Evolutionary conservation across 2,113 vertebrate species (phyloP).

Genomic region (Malaclemys terrapin): DNA sequence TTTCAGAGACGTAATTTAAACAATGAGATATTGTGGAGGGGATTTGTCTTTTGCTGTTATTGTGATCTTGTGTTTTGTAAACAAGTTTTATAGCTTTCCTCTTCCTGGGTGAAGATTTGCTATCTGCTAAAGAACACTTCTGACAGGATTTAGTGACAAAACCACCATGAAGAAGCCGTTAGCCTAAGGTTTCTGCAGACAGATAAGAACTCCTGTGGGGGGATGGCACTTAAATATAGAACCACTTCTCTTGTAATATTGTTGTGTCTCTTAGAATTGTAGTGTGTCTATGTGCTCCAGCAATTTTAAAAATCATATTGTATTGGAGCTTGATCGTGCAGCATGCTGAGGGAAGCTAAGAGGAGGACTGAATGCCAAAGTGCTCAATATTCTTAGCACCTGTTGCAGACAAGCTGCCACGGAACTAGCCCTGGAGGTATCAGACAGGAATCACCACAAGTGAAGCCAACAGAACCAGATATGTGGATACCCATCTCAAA

Average conservation of each 20-base stretch:
- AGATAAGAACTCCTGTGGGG: neutral
- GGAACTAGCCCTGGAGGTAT: neutral
- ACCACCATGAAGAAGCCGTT: fast-evolving
- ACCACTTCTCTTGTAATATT: neutral
- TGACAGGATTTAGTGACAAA: neutral
- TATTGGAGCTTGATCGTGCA: neutral
- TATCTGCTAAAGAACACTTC: neutral
- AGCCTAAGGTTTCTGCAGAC: neutral
- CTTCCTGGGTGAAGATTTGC: neutral
- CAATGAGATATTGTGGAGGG: neutral
- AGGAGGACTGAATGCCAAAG: neutral
- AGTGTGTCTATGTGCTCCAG: neutral
- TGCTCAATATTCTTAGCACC: neutral
- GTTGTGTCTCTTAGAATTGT: neutral
- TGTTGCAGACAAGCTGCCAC: neutral
- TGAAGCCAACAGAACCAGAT: neutral
- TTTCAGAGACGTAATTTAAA: constrained; percentile 23
- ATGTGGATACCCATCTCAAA: neutral
- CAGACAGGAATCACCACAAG: neutral
- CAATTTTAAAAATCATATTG: neutral
- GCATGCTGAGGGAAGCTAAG: neutral
- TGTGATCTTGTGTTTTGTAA: neutral
- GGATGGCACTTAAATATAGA: neutral
- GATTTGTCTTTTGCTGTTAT: neutral
- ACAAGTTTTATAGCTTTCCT: neutral